Base-by-base conservation (phyloP, 1,140 invertebrate species). In the Calosoma granatense region DNA sequence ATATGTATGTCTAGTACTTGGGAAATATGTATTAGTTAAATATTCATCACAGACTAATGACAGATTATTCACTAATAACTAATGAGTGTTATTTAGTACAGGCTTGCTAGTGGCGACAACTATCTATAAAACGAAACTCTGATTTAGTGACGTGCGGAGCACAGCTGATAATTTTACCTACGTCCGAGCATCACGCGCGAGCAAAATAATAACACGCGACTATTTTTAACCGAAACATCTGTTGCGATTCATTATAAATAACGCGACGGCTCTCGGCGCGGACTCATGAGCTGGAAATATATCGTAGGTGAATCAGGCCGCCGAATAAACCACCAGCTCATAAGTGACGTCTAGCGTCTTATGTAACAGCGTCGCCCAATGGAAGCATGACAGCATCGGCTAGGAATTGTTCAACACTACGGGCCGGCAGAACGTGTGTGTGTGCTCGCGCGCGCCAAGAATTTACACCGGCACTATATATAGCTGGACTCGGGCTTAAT, bases 191-290 rank as follows among this genome's bases (percentile, higher is more conserved):
- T 30, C 4, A 6, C 26, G 14, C 26, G 4, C 41, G 17, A 55
- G 53, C 56, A 59, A 63, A 63, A 63, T 60, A 63, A 64, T 53
- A 62, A 62, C 56, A 62, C 53, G 58, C 3, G 56, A 58, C 60
- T 63, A 63, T 64, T 62, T 62, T 64, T 54, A 57, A 58, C 41
- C 6, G 60, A 64, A 64, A 65, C 64, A 65, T 65, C 62, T 65
- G 64, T 65, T 65, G 59, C 57, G 58, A 57, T 58, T 58, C 41
- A 60, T 65, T 62, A 62, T 62, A 64, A 64, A 64, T 64, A 64
- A 56, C 56, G 60, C 60, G 56, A 58, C 30, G 51, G 53, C 55
- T 47, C 56, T 58, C 22, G 39, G 54, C 57, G 39, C 56, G 59
- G 60, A 59, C 63, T 65, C 64, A 65, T 53, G n/a, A 54, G 55